Conservation (phyloP, 2,888 invertebrate genomes). For the Metacarcinus magister region DNA sequence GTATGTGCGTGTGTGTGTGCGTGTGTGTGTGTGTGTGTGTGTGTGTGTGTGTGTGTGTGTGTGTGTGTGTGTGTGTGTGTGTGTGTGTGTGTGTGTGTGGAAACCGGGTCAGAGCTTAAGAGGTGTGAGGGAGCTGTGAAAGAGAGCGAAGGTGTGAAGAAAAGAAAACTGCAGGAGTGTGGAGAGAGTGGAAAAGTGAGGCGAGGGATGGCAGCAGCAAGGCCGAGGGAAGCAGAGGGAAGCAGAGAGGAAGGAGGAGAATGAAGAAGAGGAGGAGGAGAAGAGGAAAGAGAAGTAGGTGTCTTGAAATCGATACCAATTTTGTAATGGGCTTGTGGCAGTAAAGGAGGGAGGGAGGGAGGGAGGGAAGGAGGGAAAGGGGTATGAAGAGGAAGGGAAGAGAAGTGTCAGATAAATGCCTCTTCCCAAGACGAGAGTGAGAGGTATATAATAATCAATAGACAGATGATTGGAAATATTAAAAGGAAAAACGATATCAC, state of each 20-base stretch:
- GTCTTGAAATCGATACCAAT: conserved; percentile 13
- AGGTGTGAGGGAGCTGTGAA: background rate
- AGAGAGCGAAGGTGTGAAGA: background rate
- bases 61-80: conserved; percentile 2
- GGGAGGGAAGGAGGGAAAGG: background rate
- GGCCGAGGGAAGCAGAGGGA: background rate
- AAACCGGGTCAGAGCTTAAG: background rate
- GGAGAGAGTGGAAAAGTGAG: background rate
- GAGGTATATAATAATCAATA: too few species aligned
- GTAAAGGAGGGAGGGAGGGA: background rate
- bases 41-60: conserved; percentile 2
- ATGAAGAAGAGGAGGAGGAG: background rate
- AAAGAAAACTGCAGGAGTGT: background rate
- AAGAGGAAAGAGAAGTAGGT: background rate
- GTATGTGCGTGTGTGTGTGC: background rate
- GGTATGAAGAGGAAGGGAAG: background rate
- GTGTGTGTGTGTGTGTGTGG: background rate
- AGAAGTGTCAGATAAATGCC: background rate
- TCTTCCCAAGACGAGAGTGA: too few species aligned
- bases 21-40: conserved; percentile 8
- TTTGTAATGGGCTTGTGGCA: conserved; percentile 26
- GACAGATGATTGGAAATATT: too few species aligned
- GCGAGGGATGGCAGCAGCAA: background rate
- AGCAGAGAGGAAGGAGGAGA: background rate
- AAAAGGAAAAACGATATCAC: too few species aligned